Conservation (phyloP, 1,140 invertebrate genomes). For the Cydia pomonella region DNA sequence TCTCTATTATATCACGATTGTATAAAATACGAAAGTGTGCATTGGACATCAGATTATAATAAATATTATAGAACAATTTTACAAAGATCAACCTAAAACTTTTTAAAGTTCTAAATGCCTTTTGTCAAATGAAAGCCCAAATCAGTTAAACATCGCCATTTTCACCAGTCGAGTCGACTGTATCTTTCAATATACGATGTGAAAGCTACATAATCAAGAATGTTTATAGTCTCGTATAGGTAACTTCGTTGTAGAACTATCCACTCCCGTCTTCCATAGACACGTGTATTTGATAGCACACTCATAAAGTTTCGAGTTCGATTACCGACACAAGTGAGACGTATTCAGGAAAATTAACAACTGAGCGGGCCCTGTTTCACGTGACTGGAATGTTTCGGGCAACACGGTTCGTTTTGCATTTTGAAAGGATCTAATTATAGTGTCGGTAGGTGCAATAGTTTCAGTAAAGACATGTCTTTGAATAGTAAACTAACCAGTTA, state of each 20-base stretch:
- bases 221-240: slow-evolving; percentile 6
- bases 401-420: not conserved
- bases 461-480: slow-evolving; percentile 13
- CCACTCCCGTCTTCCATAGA: slow-evolving; percentile 18
- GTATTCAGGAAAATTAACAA: slow-evolving; percentile 46
- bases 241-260: slow-evolving; percentile 8
- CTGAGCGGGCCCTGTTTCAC: slow-evolving; percentile 42
- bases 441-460: slow-evolving; percentile 19
- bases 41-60: too few relatives aligned
- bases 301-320: slow-evolving; percentile 47
- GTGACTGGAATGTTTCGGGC: slow-evolving; percentile 48
- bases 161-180: not conserved
- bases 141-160: slow-evolving; percentile 34
- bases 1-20: too few relatives aligned
- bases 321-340: slow-evolving; percentile 46
- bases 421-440: slow-evolving; percentile 15
- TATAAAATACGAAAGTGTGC: too few relatives aligned
- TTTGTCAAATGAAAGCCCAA: not conserved
- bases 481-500: not conserved
- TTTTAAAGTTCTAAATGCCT: not conserved
- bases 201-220: slow-evolving; percentile 7
- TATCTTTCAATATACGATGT: not conserved
- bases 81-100: not conserved
- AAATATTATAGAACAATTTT: too few relatives aligned
- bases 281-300: slow-evolving; percentile 34